Base-by-base conservation (phyloP, 1,140 invertebrate genomes). In the Theocolax elegans region DNA sequence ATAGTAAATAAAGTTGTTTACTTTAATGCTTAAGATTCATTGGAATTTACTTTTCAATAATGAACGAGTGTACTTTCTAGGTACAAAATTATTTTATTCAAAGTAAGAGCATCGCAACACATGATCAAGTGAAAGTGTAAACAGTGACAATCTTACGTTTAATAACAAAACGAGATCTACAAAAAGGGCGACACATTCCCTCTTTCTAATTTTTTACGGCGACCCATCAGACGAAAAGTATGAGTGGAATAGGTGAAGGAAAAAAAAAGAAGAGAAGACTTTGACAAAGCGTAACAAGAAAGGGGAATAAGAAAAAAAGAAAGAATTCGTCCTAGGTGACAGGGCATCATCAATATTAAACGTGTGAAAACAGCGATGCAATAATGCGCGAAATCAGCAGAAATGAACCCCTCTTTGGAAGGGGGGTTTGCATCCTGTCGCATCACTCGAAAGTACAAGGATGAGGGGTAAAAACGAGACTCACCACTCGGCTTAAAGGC, bases 271-370 rank as follows among this genome's bases (percentile, higher is more conserved):
- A 19, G 19, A 7, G 12, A 56, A 9, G 10, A 15, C 21, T 21
- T 1, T 17, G 2, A 38, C 1, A 9, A n/a, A 15, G n/a, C 31
- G 35, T 9, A 2, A 38, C n/a, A n/a, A 25, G 10, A 13, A 17
- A 48, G 7, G 3, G 21, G 15, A 48, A 7, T 6, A 17, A 27
- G 21, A 7, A 7, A 42, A 56, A 29, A 40, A 35, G 3, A 42
- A 65, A 42, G 29, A 29, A 27, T 12, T 1, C 29, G 8, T 10
- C 27, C 21, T 17, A 42, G 2, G 40, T 21, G 35, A 38, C n/a
- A 19, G 12, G 35, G 44, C 42, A 62, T 60, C 67, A 62, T 68
- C 48, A 53, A 68, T 68, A 68, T 68, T 62, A 53, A 68, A 51
- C 58, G 54, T 44, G 67, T 44, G 54, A 62, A 62, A 62, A 53